A percentile compares a stretch with the other conserved stretches of the same genome.
Evolutionary conservation across 2,113 vertebrate genomes (phyloP).

Genomic region (Dicerorhinus sumatrensis): DNA sequence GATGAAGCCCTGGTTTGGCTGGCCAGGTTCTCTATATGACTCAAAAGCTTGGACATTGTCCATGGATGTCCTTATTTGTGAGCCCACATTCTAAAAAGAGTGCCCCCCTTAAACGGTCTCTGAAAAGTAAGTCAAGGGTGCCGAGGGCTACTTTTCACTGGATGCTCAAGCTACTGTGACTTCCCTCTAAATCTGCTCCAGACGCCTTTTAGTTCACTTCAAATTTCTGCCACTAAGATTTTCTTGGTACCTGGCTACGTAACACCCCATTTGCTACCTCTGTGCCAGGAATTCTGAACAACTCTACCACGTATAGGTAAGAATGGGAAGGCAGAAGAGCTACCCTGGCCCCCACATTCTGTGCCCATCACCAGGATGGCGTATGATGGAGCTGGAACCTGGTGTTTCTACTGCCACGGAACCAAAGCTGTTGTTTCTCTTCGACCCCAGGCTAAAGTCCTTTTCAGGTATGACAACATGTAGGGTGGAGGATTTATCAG

Average conservation of each 20-base stretch:
- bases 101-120: neutral
- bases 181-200: neutral
- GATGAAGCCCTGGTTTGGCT: neutral
- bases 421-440: neutral
- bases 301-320: neutral
- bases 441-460: neutral
- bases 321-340: constrained; percentile 9
- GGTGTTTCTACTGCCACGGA: neutral
- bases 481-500: neutral
- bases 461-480: neutral
- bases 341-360: neutral
- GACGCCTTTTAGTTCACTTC: neutral
- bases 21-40: neutral
- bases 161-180: neutral
- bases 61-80: neutral
- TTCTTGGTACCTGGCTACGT: neutral
- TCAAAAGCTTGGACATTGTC: neutral
- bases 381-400: neutral
- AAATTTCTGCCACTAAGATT: neutral
- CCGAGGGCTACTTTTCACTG: neutral
- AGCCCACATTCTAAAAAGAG: neutral
- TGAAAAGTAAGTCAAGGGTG: neutral
- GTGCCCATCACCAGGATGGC: neutral
- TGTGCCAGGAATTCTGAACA: neutral
- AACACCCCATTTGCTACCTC: neutral